Evolutionary conservation across 2,113 vertebrate species (phyloP), one percentile per base, ranked within the genome.

Genomic region (Pluvialis apricaria): DNA sequence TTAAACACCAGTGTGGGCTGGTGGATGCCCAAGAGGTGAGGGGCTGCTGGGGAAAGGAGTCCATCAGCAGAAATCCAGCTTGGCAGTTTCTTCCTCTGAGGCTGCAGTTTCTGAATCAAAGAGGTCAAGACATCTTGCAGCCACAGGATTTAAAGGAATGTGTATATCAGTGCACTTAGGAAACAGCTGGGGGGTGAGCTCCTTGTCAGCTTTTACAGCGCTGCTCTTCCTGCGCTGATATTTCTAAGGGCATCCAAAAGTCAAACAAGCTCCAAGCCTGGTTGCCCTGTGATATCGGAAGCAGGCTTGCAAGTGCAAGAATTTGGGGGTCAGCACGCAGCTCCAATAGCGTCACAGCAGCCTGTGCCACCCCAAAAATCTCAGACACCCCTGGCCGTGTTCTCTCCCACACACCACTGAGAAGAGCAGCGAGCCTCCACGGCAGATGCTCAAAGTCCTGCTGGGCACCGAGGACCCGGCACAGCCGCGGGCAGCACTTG

Each of bases 381-480:
- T 15, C 42, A 22, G 12, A 2, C 26, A 10, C 6, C 2, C 4
- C 24, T 1, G 1, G 12, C 11, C 1, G 4, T 25, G 51, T 25
- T 51, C 5, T 32, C 42, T 70, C 55, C 75, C 25, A 3, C 6
- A 24, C 51, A 3, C 15, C 22, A 6, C 40, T 2, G 7, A 29
- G 19, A 25, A 68, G 68, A 64, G 61, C 40, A 29, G 34, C 0
- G 1, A 69, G 14, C 8, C 38, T 18, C 47, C 31, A 4, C 4
- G 1, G 44, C 0, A 0, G 25, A 14, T 7, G 13, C 57, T 40
- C 64, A 0, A 2, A 11, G 12, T 1, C 32, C 62, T 62, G 65
- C 58, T 6, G 5, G 5, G 24, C 4, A 3, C 15, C 5, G 1
- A 21, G 72, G 51, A 24, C 25, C n/a, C 3, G 14, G 47, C 77